These are phyloP conservation scores for Centroberyx gerrardi DNA, from an alignment of 2,797 vertebrate species.

Conservation along the genomic window DNA sequence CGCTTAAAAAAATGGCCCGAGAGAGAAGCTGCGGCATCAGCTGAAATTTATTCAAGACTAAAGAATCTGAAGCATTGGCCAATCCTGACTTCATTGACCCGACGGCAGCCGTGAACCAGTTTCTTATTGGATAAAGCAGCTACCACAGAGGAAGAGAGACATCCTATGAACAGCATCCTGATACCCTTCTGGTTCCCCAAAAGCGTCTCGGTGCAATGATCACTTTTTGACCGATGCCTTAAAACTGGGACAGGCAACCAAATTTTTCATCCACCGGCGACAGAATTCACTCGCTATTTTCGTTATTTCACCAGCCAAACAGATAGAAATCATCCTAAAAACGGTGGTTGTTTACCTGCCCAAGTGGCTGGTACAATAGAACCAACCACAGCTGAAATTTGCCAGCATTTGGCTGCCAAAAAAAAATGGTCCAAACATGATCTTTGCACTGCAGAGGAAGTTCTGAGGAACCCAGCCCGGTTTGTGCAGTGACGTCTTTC, in stretches of 20 bases:
- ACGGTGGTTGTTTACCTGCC: neutral
- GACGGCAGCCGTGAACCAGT: slow-evolving; percentile 58
- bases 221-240: neutral
- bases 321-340: neutral
- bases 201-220: slow-evolving; percentile 45
- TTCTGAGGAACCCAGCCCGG: slow-evolving; percentile 60
- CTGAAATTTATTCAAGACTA: slow-evolving; percentile 1
- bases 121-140: slow-evolving; percentile 57
- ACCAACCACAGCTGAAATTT: neutral
- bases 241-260: neutral
- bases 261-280: slow-evolving; percentile 17
- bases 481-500: slow-evolving; percentile 60
- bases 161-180: slow-evolving; percentile 34
- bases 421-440: slow-evolving; percentile 16
- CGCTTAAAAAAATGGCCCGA: neutral
- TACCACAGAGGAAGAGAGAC: slow-evolving; percentile 61
- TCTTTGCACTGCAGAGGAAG: slow-evolving; percentile 47
- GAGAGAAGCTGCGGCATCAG: neutral
- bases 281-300: neutral
- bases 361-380: neutral
- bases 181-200: slow-evolving; percentile 44
- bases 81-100: slow-evolving; percentile 58
- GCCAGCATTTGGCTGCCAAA: neutral
- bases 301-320: neutral
- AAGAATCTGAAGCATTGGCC: slow-evolving; percentile 18